Base-by-base conservation (phyloP, 2,888 invertebrate species). In the Limnephilus marmoratus region DNA sequence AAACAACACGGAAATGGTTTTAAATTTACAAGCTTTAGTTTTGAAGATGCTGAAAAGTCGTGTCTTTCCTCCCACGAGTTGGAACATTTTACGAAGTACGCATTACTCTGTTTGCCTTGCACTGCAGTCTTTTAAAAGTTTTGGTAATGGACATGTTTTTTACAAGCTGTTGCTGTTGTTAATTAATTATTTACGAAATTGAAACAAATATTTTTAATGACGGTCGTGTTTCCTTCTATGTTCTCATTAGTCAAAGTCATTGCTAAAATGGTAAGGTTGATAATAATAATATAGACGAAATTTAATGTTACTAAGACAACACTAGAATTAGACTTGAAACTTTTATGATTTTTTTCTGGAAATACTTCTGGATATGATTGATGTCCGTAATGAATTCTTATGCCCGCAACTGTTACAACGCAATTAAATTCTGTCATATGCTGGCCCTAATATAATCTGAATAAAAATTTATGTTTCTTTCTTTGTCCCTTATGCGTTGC, bases 1-100 rank as follows among this genome's bases (percentile, higher is more conserved):
- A 87, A 53, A n/a, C 9, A 68, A 87, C 87, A 87, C 53, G 53
- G 68, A 87, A 87, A 87, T 31, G 87, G 24, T 68, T 87, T 87
- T 87, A 87, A 68, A 87, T 68, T 68, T 87, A 68, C 24, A 45
- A 45, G n/a, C 45, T 29, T 45, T 45, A 37, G 86, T 86, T 45
- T 29, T 45, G 5, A 29, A 83, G 45, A 86, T 86, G 29, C 29
- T 86, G 9, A 45, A 45, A 85, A 86, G 15, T 45, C 86, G 34
- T 86, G 86, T 86, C 29, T 3, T 34, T 86, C 37, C 29, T 12
- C 86, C 86, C 86, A 86, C 86, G 41, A 29, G 45, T 24, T 1
- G 4, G 34, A 24, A 83, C 15, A 83, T 24, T 83, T 68, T n/a
- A 68, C 53, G 13, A 68, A 68, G 24, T 68, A 68, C 68, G 24